Conservation (phyloP, 2,113 vertebrate species). For the Passer montanus region DNA sequence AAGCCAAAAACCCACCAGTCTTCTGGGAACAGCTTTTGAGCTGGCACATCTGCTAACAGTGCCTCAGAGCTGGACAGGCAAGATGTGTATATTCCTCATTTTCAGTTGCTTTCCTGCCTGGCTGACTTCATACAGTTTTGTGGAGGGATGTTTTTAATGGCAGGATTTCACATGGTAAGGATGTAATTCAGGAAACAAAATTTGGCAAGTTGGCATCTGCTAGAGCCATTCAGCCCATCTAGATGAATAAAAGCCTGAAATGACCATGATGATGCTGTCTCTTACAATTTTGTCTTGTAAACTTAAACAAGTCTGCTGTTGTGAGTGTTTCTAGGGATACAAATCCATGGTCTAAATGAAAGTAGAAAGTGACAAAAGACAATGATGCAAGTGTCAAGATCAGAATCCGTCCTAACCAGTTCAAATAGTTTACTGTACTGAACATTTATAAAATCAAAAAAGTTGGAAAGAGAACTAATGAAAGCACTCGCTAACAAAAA, state of each 20-base stretch:
- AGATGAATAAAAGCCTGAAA: constrained; percentile 1
- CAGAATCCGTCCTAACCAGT: not conserved
- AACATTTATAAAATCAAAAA: not conserved
- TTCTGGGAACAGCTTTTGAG: not conserved
- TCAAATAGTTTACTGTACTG: constrained; percentile 50
- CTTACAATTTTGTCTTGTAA: constrained; percentile 49
- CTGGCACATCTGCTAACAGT: not conserved
- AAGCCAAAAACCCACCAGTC: rapidly evolving
- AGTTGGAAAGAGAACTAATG: not conserved
- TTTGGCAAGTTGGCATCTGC: constrained; percentile 15
- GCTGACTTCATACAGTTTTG: not conserved
- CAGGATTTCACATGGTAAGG: constrained; percentile 48
- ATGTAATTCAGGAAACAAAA: constrained; percentile 4
- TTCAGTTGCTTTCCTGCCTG: not conserved
- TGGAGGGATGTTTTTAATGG: constrained; percentile 22
- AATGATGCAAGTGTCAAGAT: constrained; percentile 54
- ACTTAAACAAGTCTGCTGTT: constrained; percentile 52
- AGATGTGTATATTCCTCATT: not conserved
- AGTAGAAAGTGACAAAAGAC: constrained; percentile 54
- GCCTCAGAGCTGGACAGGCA: not conserved
- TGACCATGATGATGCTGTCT: not conserved
- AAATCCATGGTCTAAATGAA: constrained; percentile 59
- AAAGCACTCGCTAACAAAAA: constrained; percentile 31
- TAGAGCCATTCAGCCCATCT: not conserved
- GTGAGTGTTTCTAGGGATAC: constrained; percentile 63